Conservation (phyloP, 2,888 invertebrate species). For the Vannuccia rotundouncinata region DNA sequence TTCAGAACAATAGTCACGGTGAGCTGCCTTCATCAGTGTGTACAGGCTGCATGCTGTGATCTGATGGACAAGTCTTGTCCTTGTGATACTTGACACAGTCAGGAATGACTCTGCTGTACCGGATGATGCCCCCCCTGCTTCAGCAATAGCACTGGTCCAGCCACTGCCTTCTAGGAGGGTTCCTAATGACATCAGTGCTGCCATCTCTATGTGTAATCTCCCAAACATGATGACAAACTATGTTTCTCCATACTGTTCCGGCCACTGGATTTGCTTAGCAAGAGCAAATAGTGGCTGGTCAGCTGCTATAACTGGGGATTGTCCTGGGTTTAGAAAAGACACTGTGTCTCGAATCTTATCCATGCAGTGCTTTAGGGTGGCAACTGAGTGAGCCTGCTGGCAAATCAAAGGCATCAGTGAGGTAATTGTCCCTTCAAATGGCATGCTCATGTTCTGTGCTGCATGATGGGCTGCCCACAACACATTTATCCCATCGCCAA, state of each 20-base stretch:
- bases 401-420: not conserved
- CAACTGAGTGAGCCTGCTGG: not conserved
- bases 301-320: not conserved
- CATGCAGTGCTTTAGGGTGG: not conserved
- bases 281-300: not conserved
- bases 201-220: constrained; percentile 4
- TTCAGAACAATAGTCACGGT: too few relatives aligned
- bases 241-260: not conserved
- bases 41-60: too few relatives aligned
- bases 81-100: constrained; percentile 15
- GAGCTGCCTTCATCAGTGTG: too few relatives aligned
- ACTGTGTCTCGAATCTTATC: not conserved
- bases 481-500: too few relatives aligned
- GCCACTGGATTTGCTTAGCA: not conserved
- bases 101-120: constrained; percentile 8
- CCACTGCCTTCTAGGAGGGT: not conserved
- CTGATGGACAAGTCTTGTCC: constrained; percentile 42
- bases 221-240: not conserved
- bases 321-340: not conserved
- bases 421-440: too few relatives aligned
- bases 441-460: too few relatives aligned
- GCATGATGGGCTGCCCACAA: too few relatives aligned
- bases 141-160: not conserved
- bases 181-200: not conserved
- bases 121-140: not conserved